Percentiles rank a stretch among this genome's conserved stretches.
Evolutionary conservation across 2,113 vertebrate genomes (phyloP).

Genomic region (Diadophis punctatus): DNA sequence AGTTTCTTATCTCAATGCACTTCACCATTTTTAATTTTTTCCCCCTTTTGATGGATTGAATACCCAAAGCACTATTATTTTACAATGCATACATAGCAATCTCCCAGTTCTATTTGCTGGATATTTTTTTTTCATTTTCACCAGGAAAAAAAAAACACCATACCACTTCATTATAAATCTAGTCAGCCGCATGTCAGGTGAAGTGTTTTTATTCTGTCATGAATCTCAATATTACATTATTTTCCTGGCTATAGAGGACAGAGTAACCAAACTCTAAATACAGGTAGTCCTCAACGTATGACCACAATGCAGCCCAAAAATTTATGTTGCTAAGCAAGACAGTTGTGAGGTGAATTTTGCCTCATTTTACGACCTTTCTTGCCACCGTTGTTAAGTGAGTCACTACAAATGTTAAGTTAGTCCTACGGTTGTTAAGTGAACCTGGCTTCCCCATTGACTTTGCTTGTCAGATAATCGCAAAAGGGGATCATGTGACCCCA

Average conservation of each 20-base stretch:
- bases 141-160: slow-evolving; percentile 38
- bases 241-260: not conserved
- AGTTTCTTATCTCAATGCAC: slow-evolving; percentile 59
- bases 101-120: slow-evolving; percentile 56
- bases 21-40: slow-evolving; percentile 64
- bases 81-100: slow-evolving; percentile 52
- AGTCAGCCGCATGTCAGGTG: slow-evolving; percentile 52
- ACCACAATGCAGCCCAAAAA: not conserved
- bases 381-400: not conserved
- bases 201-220: slow-evolving; percentile 34
- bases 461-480: no score
- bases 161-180: slow-evolving; percentile 60
- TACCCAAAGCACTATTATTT: slow-evolving; percentile 57
- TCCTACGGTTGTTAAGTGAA: no score
- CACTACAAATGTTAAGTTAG: not conserved
- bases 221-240: slow-evolving; percentile 23
- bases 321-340: not conserved
- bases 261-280: not conserved
- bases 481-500: no score
- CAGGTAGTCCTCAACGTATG: not conserved
- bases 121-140: slow-evolving; percentile 51
- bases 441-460: no score
- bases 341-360: no score
- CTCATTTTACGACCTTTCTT: no score
- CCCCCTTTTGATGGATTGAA: slow-evolving; percentile 49